Base-by-base conservation (phyloP, 2,888 invertebrate species). In the Nephrocerus scutellatus region DNA sequence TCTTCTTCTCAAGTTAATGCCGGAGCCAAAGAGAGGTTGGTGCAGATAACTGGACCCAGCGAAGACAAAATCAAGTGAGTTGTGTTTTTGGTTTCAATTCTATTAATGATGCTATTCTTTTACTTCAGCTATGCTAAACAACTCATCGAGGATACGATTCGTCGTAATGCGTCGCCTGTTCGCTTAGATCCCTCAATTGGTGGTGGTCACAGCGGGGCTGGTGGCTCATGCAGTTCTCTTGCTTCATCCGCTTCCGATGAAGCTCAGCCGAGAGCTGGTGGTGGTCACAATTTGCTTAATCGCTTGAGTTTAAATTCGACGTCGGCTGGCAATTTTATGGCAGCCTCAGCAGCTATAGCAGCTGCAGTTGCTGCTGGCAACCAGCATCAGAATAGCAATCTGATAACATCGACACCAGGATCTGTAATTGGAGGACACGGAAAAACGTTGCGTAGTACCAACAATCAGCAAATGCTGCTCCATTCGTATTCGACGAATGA, bases 21-120 rank as follows among this genome's bases (percentile, higher is more conserved):
- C 51, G 92, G 92, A 56, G 90, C 91, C 43, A 91, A 90, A 73
- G 93, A 93, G 73, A 79, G 95, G 59, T 79, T 92, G 55, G 89
- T 95, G 57, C 93, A 93, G 72, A 93, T 95, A 56, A 93, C 92
- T 46, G 93, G 93, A 45, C 87, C 90, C 19, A 85, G 82, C 55
- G 90, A 91, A 72, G 91, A 92, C 62, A 87, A 89, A 69, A 92
- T 95, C 46, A 83, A 82, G 90, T 91, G 70, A 76, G 80, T 74
- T 38, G 9, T 7, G n/a, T n/a, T n/a, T 41, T 41, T 36, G 30
- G 26, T 18, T 18, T 32, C 37, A 40, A 29, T 38, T n/a, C 23
- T 10, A 8, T 10, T 10, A 8, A 22, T 10, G 8, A 22, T 22
- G 8, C 23, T 9, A 22, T 22, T 10, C 23, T 10, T 22, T 9